phyloP scores from a whole-genome alignment of 2,113 vertebrate genomes.

The Orthonyx spaldingii region DNA sequence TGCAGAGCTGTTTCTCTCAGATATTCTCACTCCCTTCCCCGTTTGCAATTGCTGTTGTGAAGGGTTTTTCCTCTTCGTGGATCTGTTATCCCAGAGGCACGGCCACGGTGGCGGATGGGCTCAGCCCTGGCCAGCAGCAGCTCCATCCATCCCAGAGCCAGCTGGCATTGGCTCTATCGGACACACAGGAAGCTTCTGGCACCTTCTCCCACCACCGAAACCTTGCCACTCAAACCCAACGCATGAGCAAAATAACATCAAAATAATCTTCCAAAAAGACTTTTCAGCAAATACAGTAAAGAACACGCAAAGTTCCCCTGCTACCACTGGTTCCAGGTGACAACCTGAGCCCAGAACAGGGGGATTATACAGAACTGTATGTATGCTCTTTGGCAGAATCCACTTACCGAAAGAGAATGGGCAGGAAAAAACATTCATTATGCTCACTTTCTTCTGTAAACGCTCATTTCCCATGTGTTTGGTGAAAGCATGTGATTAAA shows the following conservation, averaged over 20 bases:
- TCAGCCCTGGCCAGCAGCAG: not conserved
- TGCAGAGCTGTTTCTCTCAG: not conserved
- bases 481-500: not conserved
- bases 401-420: not conserved
- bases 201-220: not conserved
- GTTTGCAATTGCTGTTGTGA: not conserved
- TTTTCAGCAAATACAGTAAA: not conserved
- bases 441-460: not conserved
- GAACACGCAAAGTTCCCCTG: not conserved
- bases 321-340: not conserved
- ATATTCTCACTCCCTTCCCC: not conserved
- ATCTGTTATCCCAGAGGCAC: not conserved
- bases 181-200: not conserved
- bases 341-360: not conserved
- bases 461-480: not conserved
- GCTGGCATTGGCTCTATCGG: not conserved
- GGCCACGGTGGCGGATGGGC: fast-evolving
- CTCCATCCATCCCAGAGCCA: not conserved
- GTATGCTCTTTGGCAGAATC: not conserved
- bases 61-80: not conserved
- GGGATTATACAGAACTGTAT: not conserved
- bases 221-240: not conserved
- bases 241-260: not conserved
- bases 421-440: not conserved
- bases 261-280: not conserved